These are phyloP conservation scores for Paralichthys olivaceus DNA, from an alignment of 2,113 vertebrate genomes.

Conservation along the genomic window DNA sequence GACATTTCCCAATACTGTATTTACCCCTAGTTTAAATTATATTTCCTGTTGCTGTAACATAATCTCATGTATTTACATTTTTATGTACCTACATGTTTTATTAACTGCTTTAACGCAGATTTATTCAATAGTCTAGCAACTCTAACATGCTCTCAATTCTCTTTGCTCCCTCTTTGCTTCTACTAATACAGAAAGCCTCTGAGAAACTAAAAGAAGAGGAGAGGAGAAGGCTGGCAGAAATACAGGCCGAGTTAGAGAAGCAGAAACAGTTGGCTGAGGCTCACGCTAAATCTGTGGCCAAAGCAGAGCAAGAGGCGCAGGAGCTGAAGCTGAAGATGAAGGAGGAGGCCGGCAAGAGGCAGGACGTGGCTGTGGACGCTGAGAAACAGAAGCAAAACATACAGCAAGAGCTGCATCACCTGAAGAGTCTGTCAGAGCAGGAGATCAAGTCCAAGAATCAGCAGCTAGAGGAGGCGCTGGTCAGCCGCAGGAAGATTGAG, in stretches of 20 bases:
- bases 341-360: constrained; percentile 89
- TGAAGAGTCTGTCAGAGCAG: constrained; percentile 89
- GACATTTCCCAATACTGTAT: constrained; percentile 54
- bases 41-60: constrained; percentile 29
- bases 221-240: constrained; percentile 89
- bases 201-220: constrained; percentile 95
- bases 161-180: constrained; percentile 78
- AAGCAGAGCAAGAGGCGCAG: constrained; percentile 89
- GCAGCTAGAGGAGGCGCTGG: constrained; percentile 89
- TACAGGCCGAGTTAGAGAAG: constrained; percentile 94
- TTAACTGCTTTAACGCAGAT: constrained; percentile 28
- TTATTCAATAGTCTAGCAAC: constrained; percentile 42
- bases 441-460: constrained; percentile 91
- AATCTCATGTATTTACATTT: constrained; percentile 61
- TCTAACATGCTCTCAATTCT: constrained; percentile 64
- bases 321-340: constrained; percentile 92
- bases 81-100: constrained; percentile 57
- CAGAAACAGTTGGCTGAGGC: constrained; percentile 94
- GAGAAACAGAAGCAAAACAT: constrained; percentile 95
- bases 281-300: constrained; percentile 90
- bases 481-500: constrained; percentile 89
- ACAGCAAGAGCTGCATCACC: constrained; percentile 92
- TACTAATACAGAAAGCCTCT: constrained; percentile 89
- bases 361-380: constrained; percentile 88
- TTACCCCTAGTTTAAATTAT: constrained; percentile 25